Conservation (phyloP, 1,140 invertebrate species). For the Philotrypesis tridentata region DNA sequence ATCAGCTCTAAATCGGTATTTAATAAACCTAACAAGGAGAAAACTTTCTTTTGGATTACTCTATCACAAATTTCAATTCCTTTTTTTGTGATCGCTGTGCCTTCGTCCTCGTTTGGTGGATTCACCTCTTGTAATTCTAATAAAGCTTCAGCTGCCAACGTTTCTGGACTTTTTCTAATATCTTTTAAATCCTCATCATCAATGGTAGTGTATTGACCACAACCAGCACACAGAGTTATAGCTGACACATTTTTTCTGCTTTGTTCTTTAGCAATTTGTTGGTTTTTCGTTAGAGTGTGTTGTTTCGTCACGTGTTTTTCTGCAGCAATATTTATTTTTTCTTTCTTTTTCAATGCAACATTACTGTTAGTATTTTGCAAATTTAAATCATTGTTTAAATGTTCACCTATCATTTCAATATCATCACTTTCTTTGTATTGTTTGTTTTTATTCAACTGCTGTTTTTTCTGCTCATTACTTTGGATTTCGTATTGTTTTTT, state of each 20-base stretch:
- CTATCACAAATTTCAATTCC: constrained; percentile 37
- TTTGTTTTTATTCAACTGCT: neutral
- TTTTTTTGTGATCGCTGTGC: neutral
- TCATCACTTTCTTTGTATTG: neutral
- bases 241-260: constrained; percentile 20
- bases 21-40: constrained; percentile 24
- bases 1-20: constrained; percentile 22
- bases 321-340: neutral
- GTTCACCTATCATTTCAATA: neutral
- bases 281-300: neutral
- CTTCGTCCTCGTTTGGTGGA: constrained; percentile 14
- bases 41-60: neutral
- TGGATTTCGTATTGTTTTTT: neutral
- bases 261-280: neutral
- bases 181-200: constrained; percentile 12
- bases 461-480: neutral
- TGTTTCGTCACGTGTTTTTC: neutral
- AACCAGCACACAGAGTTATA: constrained; percentile 19
- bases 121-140: constrained; percentile 34
- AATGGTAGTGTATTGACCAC: constrained; percentile 13
- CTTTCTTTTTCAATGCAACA: neutral
- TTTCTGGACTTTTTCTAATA: constrained; percentile 1
- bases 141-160: constrained; percentile 33
- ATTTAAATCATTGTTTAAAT: neutral
- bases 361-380: neutral